A percentile compares a stretch with the other conserved stretches of the same genome.
phyloP scores from a whole-genome alignment of 2,113 vertebrate species.

The Sceloporus tristichus region DNA sequence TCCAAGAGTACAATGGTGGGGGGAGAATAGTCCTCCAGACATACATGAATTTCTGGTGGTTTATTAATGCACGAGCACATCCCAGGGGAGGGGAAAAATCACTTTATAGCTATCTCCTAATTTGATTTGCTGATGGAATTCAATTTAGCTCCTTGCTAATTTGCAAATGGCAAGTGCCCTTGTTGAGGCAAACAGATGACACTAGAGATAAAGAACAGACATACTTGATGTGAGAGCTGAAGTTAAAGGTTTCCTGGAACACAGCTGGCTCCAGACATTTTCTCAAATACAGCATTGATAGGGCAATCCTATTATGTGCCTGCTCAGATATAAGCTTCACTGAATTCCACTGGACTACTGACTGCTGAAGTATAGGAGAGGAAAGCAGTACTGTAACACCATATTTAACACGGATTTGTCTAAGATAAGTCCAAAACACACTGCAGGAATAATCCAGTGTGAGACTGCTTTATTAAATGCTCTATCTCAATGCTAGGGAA shows the following conservation, averaged over 20 bases:
- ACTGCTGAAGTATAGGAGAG: too few relatives aligned
- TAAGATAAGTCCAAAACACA: too few relatives aligned
- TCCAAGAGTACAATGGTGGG: background rate
- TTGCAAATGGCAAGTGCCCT: conserved; percentile 56
- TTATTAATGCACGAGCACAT: conserved; percentile 58
- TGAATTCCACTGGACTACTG: too few relatives aligned
- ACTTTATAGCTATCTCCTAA: conserved; percentile 52
- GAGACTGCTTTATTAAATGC: too few relatives aligned
- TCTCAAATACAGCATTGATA: conserved; percentile 27
- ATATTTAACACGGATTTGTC: too few relatives aligned
- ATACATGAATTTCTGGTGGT: conserved; percentile 54
- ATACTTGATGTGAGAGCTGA: conserved; percentile 39
- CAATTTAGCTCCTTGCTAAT: conserved; percentile 58
- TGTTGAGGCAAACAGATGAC: conserved; percentile 49
- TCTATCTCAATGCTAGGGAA: too few relatives aligned
- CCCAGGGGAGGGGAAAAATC: conserved; percentile 41
- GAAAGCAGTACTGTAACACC: too few relatives aligned
- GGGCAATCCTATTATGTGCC: background rate
- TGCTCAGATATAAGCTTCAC: background rate
- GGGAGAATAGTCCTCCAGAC: background rate
- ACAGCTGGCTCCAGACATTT: conserved; percentile 30
- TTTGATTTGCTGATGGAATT: conserved; percentile 64
- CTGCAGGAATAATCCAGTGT: too few relatives aligned
- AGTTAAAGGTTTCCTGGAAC: conserved; percentile 56
- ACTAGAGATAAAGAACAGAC: conserved; percentile 31